Base-by-base conservation (phyloP, 2,797 vertebrate species). In the Eremophila alpestris region DNA sequence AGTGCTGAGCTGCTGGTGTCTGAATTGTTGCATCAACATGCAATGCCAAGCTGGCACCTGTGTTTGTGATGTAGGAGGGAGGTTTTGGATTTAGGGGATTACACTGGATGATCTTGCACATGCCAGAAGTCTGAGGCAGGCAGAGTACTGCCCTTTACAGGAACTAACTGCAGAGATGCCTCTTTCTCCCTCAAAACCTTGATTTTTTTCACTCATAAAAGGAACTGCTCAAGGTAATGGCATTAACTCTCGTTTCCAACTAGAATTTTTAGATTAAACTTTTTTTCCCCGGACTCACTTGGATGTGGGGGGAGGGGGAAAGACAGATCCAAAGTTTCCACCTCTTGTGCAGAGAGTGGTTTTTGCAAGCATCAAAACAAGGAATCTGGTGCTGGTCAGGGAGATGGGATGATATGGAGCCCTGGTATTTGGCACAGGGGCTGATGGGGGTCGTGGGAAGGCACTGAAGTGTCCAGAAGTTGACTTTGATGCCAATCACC, bases 311-410 rank as follows among this genome's bases (percentile, higher is more conserved):
- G 24, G 16, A 49, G 10, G 18, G 11, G 18, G 41, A 51, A 36
- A 43, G 22, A 23, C 4, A 22, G 45, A 77, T 45, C 6, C 30
- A 27, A 8, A 70, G 7, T 80, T 40, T 45, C 56, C 8, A 18
- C 15, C 54, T 70, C 30, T 90, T 58, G 27, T 45, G 22, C 58
- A 18, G 48, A 54, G 32, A 0, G 1, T 52, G 20, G 0, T 3
- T 56, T 77, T 80, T 83, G 46, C 12, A 2, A 24, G 4, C 8
- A 11, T 60, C 38, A 56, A 30, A 63, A 56, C 0, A 0, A 64
- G 20, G 29, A 24, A 7, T 23, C 30, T 74, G 0, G 0, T n/a
- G 34, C 60, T 85, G 56, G 2, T 83, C 68, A 38, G 78, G 43
- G 59, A 23, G 55, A 26, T 45, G 56, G 26, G 73, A 11, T 3